Evolutionary conservation across 2,888 invertebrate genomes (phyloP).

Genomic region (Caenorhabditis wallacei): DNA sequence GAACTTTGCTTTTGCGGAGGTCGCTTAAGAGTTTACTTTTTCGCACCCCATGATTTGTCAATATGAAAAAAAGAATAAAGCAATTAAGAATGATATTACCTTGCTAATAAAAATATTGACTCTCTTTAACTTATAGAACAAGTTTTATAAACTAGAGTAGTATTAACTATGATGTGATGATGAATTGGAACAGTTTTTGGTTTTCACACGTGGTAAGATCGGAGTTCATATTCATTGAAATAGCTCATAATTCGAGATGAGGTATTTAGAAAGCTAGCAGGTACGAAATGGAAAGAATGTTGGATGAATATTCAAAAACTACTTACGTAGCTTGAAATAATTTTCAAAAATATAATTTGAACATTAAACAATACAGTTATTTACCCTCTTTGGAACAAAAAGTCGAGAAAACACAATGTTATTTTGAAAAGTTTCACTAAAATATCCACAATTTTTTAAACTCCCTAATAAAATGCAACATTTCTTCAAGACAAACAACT

Average conservation of each 20-base stretch:
- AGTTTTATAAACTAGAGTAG: slow-evolving; percentile 26
- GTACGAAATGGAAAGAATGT: too few relatives aligned
- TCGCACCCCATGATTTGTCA: slow-evolving; percentile 59
- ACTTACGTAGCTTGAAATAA: too few relatives aligned
- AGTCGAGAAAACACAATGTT: too few relatives aligned
- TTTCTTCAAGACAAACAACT: background rate
- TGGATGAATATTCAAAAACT: too few relatives aligned
- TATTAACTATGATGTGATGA: background rate
- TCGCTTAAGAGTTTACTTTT: slow-evolving; percentile 52
- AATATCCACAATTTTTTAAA: too few relatives aligned
- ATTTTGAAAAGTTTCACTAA: too few relatives aligned
- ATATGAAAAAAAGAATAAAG: slow-evolving; percentile 27
- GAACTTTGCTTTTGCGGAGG: slow-evolving; percentile 57
- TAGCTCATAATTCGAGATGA: too few relatives aligned
- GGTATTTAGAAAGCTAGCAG: too few relatives aligned
- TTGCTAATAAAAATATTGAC: slow-evolving; percentile 46
- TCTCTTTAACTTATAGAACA: slow-evolving; percentile 22
- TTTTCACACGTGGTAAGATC: background rate
- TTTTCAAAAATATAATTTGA: too few relatives aligned
- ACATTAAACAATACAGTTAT: too few relatives aligned
- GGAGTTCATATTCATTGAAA: background rate
- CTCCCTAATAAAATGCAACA: too few relatives aligned
- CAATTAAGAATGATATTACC: slow-evolving; percentile 43
- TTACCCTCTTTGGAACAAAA: too few relatives aligned
- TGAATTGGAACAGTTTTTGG: background rate